Evolutionary conservation across 2,888 invertebrate genomes (phyloP).

Genomic region (Drosophila paranaensis): DNA sequence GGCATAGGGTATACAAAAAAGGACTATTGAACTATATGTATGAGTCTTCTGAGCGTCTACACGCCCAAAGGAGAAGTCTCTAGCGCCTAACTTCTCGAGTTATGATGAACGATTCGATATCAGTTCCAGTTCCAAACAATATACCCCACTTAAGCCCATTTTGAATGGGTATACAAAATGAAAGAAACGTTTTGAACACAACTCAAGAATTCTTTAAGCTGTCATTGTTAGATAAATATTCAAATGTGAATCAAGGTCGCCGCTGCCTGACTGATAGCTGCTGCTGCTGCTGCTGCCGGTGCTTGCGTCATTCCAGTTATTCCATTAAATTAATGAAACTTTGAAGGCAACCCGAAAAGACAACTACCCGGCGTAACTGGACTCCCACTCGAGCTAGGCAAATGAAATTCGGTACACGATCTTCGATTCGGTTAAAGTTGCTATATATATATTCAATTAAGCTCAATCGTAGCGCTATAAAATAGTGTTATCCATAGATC

Average conservation of each 20-base stretch:
- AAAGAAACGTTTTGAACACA: slow-evolving; percentile 11
- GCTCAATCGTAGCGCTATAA: not conserved
- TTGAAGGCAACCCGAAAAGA: not conserved
- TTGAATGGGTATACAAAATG: not conserved
- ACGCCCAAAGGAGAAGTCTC: not conserved
- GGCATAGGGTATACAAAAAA: not conserved
- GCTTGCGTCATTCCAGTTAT: slow-evolving; percentile 5
- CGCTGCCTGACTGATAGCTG: not conserved
- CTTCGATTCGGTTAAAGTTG: not conserved
- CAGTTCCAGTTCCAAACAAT: not conserved
- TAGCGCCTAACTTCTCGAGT: not conserved
- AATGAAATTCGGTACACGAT: not conserved
- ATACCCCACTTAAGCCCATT: not conserved
- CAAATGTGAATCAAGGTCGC: slow-evolving; percentile 67
- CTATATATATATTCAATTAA: not conserved
- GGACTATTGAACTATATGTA: not conserved
- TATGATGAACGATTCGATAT: not conserved
- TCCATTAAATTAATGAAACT: slow-evolving; percentile 2
- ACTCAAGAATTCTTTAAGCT: slow-evolving; percentile 15
- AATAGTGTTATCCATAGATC: not conserved
- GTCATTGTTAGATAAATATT: slow-evolving; percentile 42
- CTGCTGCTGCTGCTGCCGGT: slow-evolving; percentile 1
- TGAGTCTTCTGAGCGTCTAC: not conserved
- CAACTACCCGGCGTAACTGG: not conserved
- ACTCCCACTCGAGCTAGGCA: not conserved